A percentile compares a stretch with the other conserved stretches of the same genome.
Conservation (phyloP, 2,888 invertebrate species). For the Andrena fulva region DNA sequence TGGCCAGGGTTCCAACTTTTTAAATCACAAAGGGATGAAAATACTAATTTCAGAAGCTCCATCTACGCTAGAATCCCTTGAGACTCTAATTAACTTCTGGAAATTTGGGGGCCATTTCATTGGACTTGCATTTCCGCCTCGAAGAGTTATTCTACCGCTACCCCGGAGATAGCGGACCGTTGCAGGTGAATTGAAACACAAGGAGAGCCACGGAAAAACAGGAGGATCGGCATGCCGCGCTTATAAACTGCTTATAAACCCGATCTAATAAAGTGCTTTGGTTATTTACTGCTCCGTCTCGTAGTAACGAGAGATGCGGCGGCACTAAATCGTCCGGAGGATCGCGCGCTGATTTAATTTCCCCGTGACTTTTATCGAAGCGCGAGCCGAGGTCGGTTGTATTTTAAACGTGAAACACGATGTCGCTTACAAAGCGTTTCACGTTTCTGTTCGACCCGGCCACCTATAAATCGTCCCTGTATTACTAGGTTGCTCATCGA, state of each 20-base stretch:
- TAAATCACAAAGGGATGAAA: no score
- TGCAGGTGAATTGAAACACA: conserved; percentile 19
- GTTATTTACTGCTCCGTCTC: conserved; percentile 32
- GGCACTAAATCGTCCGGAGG: conserved; percentile 15
- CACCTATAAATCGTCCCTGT: not conserved
- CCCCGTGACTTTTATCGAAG: conserved; percentile 9
- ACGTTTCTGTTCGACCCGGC: not conserved
- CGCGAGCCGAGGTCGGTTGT: not conserved
- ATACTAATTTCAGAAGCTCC: no score
- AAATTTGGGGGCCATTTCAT: not conserved
- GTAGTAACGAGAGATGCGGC: conserved; percentile 18
- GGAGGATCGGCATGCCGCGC: not conserved
- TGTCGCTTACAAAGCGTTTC: not conserved
- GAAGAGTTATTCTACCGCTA: conserved; percentile 45
- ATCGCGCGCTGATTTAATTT: conserved; percentile 20
- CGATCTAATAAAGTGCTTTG: conserved; percentile 11
- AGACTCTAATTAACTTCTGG: no score
- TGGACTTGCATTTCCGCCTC: not conserved
- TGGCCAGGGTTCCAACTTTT: no score
- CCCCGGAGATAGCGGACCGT: conserved; percentile 2
- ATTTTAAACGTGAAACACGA: not conserved
- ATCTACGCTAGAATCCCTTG: no score
- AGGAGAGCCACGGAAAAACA: not conserved
- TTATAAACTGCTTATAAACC: conserved; percentile 40
- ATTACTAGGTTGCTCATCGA: not conserved